phyloP scores from a whole-genome alignment of 2,888 invertebrate genomes.

The Dynastes maya region DNA sequence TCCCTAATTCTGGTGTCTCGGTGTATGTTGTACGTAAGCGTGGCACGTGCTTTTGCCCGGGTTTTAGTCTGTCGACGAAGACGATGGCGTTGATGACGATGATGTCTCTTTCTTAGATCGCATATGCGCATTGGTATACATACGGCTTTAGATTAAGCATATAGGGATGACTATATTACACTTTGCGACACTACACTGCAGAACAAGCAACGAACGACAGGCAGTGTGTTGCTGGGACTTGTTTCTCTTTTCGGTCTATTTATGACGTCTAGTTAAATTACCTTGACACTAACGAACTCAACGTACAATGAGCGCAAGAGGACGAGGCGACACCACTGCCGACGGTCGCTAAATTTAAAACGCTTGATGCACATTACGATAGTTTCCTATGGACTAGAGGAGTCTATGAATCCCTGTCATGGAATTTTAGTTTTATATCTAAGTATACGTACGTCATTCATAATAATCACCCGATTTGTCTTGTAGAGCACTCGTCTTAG shows the following conservation, averaged over 20 bases:
- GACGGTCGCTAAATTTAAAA: conserved; percentile 58
- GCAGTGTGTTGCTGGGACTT: not conserved
- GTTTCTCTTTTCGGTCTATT: conserved; percentile 62
- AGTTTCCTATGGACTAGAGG: not conserved
- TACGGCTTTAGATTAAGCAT: conserved; percentile 2
- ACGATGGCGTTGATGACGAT: not conserved
- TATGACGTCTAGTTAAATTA: conserved; percentile 70
- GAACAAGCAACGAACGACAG: not conserved
- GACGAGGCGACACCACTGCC: not conserved
- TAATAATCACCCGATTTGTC: too few species aligned
- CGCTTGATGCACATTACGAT: not conserved
- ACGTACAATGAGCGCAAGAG: conserved; percentile 59
- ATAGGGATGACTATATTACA: too few species aligned
- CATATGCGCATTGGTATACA: conserved; percentile 47
- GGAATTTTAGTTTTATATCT: too few species aligned
- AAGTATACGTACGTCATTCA: too few species aligned
- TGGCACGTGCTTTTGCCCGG: conserved; percentile 63
- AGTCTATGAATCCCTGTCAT: too few species aligned
- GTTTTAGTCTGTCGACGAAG: conserved; percentile 19
- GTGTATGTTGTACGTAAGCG: conserved; percentile 47
- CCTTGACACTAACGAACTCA: conserved; percentile 70
- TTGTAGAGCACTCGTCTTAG: too few species aligned
- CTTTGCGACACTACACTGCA: too few species aligned
- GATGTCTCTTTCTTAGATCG: conserved; percentile 36
- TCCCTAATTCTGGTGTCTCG: conserved; percentile 60